Base-by-base conservation (phyloP, 2,888 invertebrate species). In the Eubasilissa splendida region DNA sequence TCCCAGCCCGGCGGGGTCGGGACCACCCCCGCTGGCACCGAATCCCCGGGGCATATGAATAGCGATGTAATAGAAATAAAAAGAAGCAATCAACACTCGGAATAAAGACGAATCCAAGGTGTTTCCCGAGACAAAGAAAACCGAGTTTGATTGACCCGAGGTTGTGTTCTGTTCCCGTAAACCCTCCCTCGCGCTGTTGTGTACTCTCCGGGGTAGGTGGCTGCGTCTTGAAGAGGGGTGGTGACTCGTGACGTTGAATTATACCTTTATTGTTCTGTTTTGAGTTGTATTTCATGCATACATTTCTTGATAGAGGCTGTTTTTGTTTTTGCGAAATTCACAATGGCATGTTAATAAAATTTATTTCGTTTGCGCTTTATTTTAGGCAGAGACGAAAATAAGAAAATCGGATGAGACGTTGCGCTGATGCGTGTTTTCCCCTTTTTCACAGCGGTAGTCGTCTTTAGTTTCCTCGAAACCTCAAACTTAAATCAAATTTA, bases 41-140 rank as follows among this genome's bases (percentile, higher is more conserved):
- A 60, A 71, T 80, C 80, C 83, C 82, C 56, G 74, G 77, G 83
- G 81, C 83, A 78, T 84, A 82, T 84, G 83, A 84, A 84, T 82
- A 74, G 83, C 80, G 79, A 77, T 80, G 79, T 82, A 84, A 84
- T 84, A 81, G 82, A 84, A 84, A 84, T 84, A 84, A 82, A 84
- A 84, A 82, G 83, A 83, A 71, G 83, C 82, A 81, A 82, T 84
- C 83, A 82, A 76, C 80, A 58, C 68, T 63, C 60, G 71, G 73
- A 63, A 78, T 73, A 59, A 68, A 71, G 77, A 70, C 60, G 76
- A 63, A 76, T 68, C 52, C 60, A 80, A 80, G 80, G 80, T 80
- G 80, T 80, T 76, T 70, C 60, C 68, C 33, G 74, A 79, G 79
- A 79, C 79, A 79, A 79, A 75, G 79, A 63, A 59, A 73, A 63